phyloP scores from a whole-genome alignment of 1,140 invertebrate species.

The Oedothorax gibbosus region DNA sequence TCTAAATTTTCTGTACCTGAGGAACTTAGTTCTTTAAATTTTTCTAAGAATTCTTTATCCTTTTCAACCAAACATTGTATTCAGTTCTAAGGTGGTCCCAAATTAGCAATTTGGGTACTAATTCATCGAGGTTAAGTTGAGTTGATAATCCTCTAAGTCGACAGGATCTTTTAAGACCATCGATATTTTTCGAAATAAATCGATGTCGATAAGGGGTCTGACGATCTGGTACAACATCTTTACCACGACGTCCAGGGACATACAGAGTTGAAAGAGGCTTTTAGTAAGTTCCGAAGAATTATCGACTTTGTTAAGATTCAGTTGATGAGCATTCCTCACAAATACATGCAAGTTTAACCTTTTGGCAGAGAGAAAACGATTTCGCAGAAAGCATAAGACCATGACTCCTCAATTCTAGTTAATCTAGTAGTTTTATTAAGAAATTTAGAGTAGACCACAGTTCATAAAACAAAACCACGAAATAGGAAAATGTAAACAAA shows the following conservation, averaged over 20 bases:
- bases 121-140: conserved; percentile 2
- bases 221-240: conserved; percentile 43
- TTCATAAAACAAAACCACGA: too few species aligned
- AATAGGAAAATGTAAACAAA: too few species aligned
- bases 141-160: neutral
- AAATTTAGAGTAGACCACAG: too few species aligned
- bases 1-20: too few species aligned
- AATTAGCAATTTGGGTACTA: neutral
- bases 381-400: too few species aligned
- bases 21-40: neutral
- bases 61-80: neutral
- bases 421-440: too few species aligned
- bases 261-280: conserved; percentile 19
- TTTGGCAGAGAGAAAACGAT: too few species aligned
- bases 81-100: neutral
- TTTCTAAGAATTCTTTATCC: neutral
- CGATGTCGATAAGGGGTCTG: conserved; percentile 15
- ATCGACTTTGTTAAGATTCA: too few species aligned
- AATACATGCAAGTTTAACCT: too few species aligned
- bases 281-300: too few species aligned
- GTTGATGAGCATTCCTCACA: too few species aligned
- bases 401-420: too few species aligned
- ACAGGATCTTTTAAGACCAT: conserved; percentile 3
- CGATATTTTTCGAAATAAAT: conserved; percentile 6
- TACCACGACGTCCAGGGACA: conserved; percentile 32